phyloP scores from a whole-genome alignment of 2,888 invertebrate genomes.

The Rhyacophila evoluta region DNA sequence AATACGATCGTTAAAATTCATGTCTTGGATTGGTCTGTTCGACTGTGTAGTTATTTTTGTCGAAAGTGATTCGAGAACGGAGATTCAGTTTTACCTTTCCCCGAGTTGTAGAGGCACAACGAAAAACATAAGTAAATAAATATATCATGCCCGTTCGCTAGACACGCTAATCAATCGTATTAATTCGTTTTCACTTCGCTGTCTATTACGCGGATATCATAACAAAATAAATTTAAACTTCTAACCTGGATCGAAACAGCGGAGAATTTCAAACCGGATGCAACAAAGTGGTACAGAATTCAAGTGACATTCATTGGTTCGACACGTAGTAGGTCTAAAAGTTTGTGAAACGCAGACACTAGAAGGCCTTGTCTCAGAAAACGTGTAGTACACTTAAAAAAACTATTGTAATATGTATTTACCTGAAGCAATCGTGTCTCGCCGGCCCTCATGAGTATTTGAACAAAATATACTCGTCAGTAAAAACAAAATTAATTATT shows the following conservation, averaged over 20 bases:
- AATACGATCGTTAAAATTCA: too few species aligned
- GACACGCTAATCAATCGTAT: too few species aligned
- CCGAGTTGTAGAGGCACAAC: too few species aligned
- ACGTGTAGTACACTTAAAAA: not conserved
- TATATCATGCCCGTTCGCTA: too few species aligned
- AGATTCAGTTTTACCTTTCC: too few species aligned
- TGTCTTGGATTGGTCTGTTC: too few species aligned
- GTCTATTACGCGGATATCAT: not conserved
- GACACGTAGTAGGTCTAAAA: not conserved
- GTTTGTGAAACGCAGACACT: not conserved
- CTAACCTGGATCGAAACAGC: not conserved
- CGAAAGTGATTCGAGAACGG: too few species aligned
- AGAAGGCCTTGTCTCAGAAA: not conserved
- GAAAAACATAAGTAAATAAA: too few species aligned
- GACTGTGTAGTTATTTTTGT: too few species aligned
- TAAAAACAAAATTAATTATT: not conserved
- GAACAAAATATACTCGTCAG: not conserved
- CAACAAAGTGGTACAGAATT: conserved; percentile 18
- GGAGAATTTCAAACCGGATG: conserved; percentile 24
- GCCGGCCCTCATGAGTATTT: conserved; percentile 5
- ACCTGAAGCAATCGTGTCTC: conserved; percentile 2
- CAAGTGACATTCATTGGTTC: conserved; percentile 10
- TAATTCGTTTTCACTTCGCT: conserved; percentile 3
- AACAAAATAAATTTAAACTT: not conserved
- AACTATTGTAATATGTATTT: not conserved